phyloP scores from a whole-genome alignment of 2,797 vertebrate genomes.

The Acanthurus tractus region DNA sequence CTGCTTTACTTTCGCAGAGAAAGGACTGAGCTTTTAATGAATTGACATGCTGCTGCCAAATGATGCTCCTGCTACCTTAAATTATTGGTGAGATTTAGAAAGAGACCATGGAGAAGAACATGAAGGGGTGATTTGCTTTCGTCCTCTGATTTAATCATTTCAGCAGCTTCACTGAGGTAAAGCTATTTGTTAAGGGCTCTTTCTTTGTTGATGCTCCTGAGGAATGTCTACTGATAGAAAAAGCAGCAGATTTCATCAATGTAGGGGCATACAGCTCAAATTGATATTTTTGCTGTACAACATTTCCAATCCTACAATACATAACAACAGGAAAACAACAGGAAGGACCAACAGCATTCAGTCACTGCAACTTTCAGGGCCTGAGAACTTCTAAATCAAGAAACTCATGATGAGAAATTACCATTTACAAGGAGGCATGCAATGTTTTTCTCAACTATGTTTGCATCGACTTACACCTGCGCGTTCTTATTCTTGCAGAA shows the following conservation, averaged over 20 bases:
- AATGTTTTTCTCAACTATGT: constrained; percentile 63
- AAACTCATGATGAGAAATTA: constrained; percentile 72
- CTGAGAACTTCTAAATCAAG: constrained; percentile 63
- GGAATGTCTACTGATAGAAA: constrained; percentile 13
- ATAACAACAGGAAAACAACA: constrained; percentile 19
- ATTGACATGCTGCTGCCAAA: constrained; percentile 17
- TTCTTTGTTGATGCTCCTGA: constrained; percentile 16
- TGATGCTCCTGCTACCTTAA: constrained; percentile 3
- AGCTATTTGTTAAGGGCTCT: constrained; percentile 10
- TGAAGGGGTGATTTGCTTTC: constrained; percentile 17
- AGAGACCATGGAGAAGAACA: neutral
- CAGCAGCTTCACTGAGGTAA: constrained; percentile 9
- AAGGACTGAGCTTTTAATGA: constrained; percentile 16
- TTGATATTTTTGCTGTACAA: constrained; percentile 30
- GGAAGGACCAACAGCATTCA: constrained; percentile 36
- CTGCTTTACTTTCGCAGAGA: constrained; percentile 18
- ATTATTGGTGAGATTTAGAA: constrained; percentile 9
- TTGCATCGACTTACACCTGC: constrained; percentile 74
- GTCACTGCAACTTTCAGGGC: constrained; percentile 61
- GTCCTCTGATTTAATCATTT: constrained; percentile 34
- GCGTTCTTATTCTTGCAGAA: constrained; percentile 58
- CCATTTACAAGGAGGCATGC: constrained; percentile 61
- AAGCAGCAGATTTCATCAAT: constrained; percentile 22
- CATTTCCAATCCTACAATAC: neutral
- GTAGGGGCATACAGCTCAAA: constrained; percentile 9